Evolutionary conservation across 2,797 vertebrate genomes (phyloP).

Genomic region (Falco peregrinus): DNA sequence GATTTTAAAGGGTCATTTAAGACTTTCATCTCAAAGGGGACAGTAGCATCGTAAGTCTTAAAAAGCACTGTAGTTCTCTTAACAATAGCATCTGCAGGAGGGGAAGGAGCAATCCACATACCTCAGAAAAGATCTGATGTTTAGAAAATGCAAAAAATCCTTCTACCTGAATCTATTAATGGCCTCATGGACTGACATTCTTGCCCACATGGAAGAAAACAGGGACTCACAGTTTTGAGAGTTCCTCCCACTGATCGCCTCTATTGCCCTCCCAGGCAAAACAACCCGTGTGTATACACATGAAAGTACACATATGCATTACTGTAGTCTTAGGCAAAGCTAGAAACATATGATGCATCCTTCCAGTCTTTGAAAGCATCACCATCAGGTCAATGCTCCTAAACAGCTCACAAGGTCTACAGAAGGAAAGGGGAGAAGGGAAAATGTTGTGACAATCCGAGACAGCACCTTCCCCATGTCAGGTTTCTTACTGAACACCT

Average conservation of each 20-base stretch:
- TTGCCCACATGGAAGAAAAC: background rate
- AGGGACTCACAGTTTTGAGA: background rate
- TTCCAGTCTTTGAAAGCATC: background rate
- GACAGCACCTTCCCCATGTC: background rate
- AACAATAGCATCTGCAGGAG: background rate
- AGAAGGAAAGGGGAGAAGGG: background rate
- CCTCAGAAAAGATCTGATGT: background rate
- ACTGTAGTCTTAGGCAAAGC: background rate
- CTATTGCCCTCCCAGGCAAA: background rate
- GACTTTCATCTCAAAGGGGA: background rate
- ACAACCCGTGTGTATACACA: rapidly evolving
- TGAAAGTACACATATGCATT: background rate
- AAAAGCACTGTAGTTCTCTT: background rate
- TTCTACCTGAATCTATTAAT: background rate
- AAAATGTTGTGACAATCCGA: background rate
- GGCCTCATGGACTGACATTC: background rate
- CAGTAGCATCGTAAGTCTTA: background rate
- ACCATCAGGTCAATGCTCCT: background rate
- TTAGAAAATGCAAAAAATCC: background rate
- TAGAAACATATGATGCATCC: background rate
- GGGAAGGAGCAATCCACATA: background rate
- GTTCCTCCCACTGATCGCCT: background rate
- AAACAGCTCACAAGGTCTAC: background rate
- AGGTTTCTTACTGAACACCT: background rate
- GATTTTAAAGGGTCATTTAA: background rate